These are phyloP conservation scores for Typhlichthys subterraneus DNA, from an alignment of 2,797 vertebrate species.

Conservation along the genomic window DNA sequence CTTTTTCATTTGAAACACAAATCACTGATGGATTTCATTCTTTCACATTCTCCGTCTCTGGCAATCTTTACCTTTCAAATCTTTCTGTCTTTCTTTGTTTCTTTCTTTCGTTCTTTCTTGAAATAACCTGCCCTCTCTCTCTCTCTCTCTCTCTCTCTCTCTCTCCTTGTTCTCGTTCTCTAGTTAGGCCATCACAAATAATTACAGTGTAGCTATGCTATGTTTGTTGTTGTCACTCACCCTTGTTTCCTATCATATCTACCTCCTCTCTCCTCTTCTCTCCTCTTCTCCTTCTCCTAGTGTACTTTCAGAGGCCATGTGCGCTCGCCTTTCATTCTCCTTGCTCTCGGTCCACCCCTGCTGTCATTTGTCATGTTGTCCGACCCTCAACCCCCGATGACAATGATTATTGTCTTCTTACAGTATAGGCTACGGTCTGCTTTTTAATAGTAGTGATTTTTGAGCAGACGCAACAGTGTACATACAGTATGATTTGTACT, in stretches of 20 bases:
- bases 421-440: too few relatives aligned
- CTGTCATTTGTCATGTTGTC: slow-evolving; percentile 10
- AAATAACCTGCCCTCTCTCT: not conserved
- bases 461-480: too few relatives aligned
- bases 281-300: slow-evolving; percentile 19
- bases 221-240: slow-evolving; percentile 17
- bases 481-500: too few relatives aligned
- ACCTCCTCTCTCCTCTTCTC: not conserved
- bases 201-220: not conserved
- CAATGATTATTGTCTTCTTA: too few relatives aligned
- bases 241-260: slow-evolving; percentile 13
- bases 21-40: not conserved
- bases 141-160: not conserved
- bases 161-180: slow-evolving; percentile 7
- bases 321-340: not conserved
- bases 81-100: not conserved
- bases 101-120: not conserved
- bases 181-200: slow-evolving; percentile 19
- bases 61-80: not conserved
- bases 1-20: slow-evolving; percentile 11
- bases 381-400: too few relatives aligned
- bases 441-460: too few relatives aligned
- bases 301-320: not conserved
- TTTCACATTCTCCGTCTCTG: not conserved
- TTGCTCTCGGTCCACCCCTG: not conserved